phyloP scores from a whole-genome alignment of 2,888 invertebrate genomes.

The Caenorhabditis becei region DNA sequence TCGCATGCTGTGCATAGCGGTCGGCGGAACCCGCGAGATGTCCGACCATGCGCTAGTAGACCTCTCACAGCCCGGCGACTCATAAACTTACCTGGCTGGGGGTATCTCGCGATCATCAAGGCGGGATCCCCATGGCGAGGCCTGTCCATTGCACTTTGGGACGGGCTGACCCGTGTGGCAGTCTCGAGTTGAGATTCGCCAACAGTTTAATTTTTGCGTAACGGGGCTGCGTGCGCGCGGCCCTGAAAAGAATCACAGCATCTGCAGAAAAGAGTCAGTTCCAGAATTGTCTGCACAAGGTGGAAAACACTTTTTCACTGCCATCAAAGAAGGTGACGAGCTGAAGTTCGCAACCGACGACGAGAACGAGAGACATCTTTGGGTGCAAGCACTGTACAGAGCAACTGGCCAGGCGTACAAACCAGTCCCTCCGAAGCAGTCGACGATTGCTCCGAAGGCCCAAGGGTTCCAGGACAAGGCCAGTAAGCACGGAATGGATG shows the following conservation, averaged over 20 bases:
- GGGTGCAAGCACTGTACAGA: slow-evolving; percentile 99
- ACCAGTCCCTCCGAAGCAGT: slow-evolving; percentile 90
- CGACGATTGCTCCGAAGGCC: slow-evolving; percentile 77
- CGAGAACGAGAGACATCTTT: slow-evolving; percentile 96
- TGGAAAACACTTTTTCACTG: slow-evolving; percentile 96
- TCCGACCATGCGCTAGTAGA: not conserved
- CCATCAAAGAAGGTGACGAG: slow-evolving; percentile 94
- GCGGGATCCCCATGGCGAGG: slow-evolving; percentile 87
- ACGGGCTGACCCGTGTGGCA: slow-evolving; percentile 88
- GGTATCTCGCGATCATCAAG: slow-evolving; percentile 87
- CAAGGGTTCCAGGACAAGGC: slow-evolving; percentile 87
- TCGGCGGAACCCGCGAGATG: slow-evolving; percentile 25
- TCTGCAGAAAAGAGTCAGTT: slow-evolving; percentile 66
- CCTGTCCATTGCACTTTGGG: slow-evolving; percentile 87
- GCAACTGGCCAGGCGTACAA: slow-evolving; percentile 99
- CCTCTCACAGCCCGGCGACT: not conserved
- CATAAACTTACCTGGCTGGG: slow-evolving; percentile 87
- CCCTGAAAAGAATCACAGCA: slow-evolving; percentile 70
- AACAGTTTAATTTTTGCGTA: slow-evolving; percentile 80
- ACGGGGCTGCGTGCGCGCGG: slow-evolving; percentile 82
- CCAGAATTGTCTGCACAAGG: slow-evolving; percentile 89
- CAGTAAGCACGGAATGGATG: slow-evolving; percentile 98
- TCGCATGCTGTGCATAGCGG: not conserved
- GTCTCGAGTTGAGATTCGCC: slow-evolving; percentile 85
- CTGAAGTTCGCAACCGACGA: slow-evolving; percentile 96